Evolutionary conservation across 2,888 invertebrate species (phyloP), one percentile per base, ranked within the genome.

Genomic region (Drosophila monieri): DNA sequence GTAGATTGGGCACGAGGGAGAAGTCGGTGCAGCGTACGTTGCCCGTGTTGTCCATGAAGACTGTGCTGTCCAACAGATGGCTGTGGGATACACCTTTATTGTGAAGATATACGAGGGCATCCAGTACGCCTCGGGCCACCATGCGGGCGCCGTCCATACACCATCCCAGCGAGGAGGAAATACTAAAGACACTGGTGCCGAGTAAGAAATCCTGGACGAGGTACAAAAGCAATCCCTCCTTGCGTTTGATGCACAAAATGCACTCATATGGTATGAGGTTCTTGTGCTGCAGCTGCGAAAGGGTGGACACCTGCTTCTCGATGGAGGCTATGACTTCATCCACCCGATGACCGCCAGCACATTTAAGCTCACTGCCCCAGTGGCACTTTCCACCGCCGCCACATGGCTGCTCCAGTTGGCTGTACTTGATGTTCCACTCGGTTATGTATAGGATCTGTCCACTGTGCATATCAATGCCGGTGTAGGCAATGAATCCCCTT

Each of bases 21-120:
- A 90, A 92, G 61, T 92, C 92, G 0, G 91, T 88, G 44, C 91
- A 90, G 32, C 91, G 88, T 41, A 91, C 90, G 14, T 88, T 92
- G 46, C 95, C 96, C 58, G 91, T 91, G 51, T 94, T 93, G 80
- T 95, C 95, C 89, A 97, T 92, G 88, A 94, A 95, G 57, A 97
- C 94, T 74, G 94, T 95, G 18, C 94, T 94, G 79, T 94, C 94
- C 66, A 95, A 92, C n/a, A 98, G 92, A 90, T 96, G 95, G 85
- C 95, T 95, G 90, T 98, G 97, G 14, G 97, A 94, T 1, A 97
- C 94, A 73, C 96, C 95, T 71, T 95, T 95, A 78, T 94, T 93
- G 89, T 98, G 98, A 59, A 98, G 92, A 89, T 95, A 97, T 39
- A 94, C 94, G 32, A 98, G 91, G 12, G 95, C 97, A 55, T 94